phyloP scores from a whole-genome alignment of 2,113 vertebrate species.

The Mixornis gularis region DNA sequence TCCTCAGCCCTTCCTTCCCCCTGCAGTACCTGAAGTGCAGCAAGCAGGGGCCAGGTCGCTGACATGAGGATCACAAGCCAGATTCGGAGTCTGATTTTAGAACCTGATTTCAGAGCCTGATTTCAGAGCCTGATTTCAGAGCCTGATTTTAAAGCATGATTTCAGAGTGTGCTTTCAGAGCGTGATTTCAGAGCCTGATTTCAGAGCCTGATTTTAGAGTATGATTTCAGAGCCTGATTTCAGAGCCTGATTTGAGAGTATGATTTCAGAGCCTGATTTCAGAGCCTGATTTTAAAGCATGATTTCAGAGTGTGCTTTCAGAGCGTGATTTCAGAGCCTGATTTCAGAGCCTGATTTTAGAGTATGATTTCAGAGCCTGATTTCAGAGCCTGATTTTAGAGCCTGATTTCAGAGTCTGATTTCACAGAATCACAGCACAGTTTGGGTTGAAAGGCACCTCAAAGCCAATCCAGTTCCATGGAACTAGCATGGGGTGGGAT shows the following conservation, averaged over 20 bases:
- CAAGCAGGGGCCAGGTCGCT: neutral
- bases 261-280: neutral
- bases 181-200: neutral
- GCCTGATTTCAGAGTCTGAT: neutral
- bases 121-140: neutral
- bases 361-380: no score
- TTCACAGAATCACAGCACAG: neutral
- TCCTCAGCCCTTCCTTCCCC: neutral
- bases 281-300: no score
- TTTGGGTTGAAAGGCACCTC: neutral
- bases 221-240: no score
- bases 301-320: no score
- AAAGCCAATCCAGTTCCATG: neutral
- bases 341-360: neutral
- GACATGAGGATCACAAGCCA: neutral
- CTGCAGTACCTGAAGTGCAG: neutral
- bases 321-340: no score
- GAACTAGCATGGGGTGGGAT: fast-evolving
- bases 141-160: no score
- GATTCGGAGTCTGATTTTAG: no score
- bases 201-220: neutral
- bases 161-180: no score
- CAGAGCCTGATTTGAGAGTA: no score
- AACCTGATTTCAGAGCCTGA: neutral
- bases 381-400: no score